Evolutionary conservation across 37 sponge, comb jelly and placozoan species (phyloP).

Genomic region (Corticium candelabrum): DNA sequence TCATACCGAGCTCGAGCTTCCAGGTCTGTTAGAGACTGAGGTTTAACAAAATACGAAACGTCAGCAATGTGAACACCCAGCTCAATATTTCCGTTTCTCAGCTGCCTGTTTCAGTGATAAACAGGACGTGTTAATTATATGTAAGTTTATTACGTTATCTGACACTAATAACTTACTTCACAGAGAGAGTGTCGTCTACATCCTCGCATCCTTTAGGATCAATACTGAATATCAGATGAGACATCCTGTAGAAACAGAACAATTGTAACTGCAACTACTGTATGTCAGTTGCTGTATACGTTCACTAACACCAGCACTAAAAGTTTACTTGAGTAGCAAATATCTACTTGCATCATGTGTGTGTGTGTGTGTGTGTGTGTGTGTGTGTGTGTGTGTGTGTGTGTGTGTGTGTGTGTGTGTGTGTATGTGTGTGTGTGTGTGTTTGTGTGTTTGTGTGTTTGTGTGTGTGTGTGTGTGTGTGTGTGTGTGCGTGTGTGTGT

Average conservation of each 20-base stretch:
- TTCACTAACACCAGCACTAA: no score
- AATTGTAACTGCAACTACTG: not conserved
- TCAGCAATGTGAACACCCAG: conserved; percentile 81
- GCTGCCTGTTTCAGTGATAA: conserved; percentile 6
- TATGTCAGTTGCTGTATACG: no score
- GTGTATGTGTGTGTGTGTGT: no score
- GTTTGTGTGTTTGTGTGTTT: no score
- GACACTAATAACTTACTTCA: conserved; percentile 45
- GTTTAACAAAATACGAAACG: conserved; percentile 63
- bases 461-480: no score
- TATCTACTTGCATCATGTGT: no score
- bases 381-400: no score
- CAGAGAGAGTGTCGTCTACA: conserved; percentile 66
- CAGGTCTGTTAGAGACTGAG: conserved; percentile 7
- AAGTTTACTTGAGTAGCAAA: no score
- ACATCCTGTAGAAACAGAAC: not conserved
- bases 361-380: not conserved
- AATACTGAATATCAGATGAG: conserved; percentile 63
- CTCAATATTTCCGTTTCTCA: conserved; percentile 36
- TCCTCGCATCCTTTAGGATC: conserved; percentile 78
- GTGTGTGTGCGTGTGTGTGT: no score
- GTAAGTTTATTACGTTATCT: not conserved
- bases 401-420: no score
- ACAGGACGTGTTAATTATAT: not conserved
- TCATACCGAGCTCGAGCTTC: not conserved